These are phyloP conservation scores for Chitala chitala DNA, from an alignment of 2,113 vertebrate genomes.

Conservation along the genomic window DNA sequence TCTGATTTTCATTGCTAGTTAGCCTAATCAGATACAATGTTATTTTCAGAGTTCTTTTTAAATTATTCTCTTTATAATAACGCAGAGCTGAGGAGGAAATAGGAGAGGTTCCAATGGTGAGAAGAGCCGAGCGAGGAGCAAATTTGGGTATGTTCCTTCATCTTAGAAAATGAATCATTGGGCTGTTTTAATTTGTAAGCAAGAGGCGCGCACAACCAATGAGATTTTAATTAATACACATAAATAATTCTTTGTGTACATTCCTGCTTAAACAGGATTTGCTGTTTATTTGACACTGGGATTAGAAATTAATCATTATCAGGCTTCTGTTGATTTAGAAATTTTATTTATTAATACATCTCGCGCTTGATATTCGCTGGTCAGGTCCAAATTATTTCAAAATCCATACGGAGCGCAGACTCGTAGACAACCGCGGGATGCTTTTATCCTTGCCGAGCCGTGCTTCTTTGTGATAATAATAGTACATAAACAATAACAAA, in stretches of 20 bases:
- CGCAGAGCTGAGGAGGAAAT: constrained; percentile 43
- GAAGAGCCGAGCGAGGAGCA: constrained; percentile 48
- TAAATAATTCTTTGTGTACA: constrained; percentile 89
- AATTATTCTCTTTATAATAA: constrained; percentile 59
- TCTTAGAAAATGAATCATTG: constrained; percentile 54
- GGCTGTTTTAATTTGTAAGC: constrained; percentile 76
- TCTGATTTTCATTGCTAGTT: constrained; percentile 48
- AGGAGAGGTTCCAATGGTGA: constrained; percentile 52
- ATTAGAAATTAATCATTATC: constrained; percentile 72
- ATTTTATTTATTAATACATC: constrained; percentile 67
- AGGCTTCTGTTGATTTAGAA: constrained; percentile 66
- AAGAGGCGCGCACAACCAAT: constrained; percentile 79
- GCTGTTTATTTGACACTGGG: constrained; percentile 69
- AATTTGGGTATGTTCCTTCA: constrained; percentile 63
- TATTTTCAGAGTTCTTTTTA: constrained; percentile 55
- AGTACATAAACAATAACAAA: constrained; percentile 45
- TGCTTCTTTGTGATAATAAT: constrained; percentile 41
- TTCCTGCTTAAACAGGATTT: constrained; percentile 74
- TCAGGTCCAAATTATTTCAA: constrained; percentile 62
- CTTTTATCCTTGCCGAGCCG: constrained; percentile 46
- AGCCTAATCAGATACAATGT: constrained; percentile 60
- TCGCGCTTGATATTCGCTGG: constrained; percentile 58
- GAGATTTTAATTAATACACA: constrained; percentile 87
- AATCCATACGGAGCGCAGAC: constrained; percentile 57
- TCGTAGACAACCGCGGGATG: constrained; percentile 39